A percentile compares a stretch with the other conserved stretches of the same genome.
Evolutionary conservation across 2,797 vertebrate species (phyloP).

Genomic region (Takifugu ocellatus): DNA sequence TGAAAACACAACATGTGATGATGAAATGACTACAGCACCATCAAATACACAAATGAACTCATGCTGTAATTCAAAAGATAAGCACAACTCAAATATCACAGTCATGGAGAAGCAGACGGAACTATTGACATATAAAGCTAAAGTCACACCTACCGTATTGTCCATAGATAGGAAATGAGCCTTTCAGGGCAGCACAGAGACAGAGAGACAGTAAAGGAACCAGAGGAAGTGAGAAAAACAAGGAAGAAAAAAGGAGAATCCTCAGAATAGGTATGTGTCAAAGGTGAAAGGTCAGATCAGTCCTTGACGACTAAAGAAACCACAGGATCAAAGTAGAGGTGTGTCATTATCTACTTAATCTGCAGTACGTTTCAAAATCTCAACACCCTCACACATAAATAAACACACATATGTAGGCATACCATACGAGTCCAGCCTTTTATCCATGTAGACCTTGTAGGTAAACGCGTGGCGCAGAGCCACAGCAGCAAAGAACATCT

Average conservation of each 20-base stretch:
- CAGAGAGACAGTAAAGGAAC: conserved; percentile 22
- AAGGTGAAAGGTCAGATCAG: conserved; percentile 14
- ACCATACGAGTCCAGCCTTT: conserved; percentile 93
- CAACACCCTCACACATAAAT: neutral
- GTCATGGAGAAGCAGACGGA: neutral
- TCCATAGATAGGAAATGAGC: conserved; percentile 81
- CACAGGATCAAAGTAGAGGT: neutral
- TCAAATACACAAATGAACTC: too few species aligned
- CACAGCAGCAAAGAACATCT: conserved; percentile 97
- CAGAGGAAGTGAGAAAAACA: conserved; percentile 34
- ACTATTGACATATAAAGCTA: conserved; percentile 21
- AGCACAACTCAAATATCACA: neutral
- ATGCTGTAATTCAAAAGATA: neutral
- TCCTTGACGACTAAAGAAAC: conserved; percentile 7
- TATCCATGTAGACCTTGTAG: conserved; percentile 95
- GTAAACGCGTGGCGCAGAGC: conserved; percentile 95
- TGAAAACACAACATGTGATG: too few species aligned
- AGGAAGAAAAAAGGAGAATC: conserved; percentile 17
- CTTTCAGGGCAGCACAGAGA: conserved; percentile 68
- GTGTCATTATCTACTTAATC: neutral
- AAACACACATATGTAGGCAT: conserved; percentile 23
- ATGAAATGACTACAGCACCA: too few species aligned
- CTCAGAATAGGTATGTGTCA: conserved; percentile 18
- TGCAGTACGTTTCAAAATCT: neutral
- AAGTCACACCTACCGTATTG: conserved; percentile 77